These are phyloP conservation scores for Hydrozoanthus gracilis DNA, from an alignment of 92 coral and sea anemone genomes.

Conservation along the genomic window DNA sequence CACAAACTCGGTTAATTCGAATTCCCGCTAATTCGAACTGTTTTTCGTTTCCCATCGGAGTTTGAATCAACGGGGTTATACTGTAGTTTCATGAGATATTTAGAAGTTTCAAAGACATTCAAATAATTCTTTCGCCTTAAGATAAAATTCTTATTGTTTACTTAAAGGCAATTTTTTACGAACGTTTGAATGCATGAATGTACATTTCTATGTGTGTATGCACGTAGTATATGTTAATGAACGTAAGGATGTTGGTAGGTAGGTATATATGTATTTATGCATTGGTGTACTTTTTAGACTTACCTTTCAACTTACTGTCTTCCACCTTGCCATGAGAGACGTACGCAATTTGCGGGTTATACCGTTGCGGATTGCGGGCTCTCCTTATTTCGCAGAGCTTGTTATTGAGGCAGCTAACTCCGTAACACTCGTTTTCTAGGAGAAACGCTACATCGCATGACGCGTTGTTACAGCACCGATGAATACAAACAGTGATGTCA, in stretches of 20 bases:
- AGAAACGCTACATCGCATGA: slow-evolving; percentile 96
- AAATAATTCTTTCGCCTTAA: too few species aligned
- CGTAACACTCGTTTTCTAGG: slow-evolving; percentile 90
- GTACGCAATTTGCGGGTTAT: slow-evolving; percentile 89
- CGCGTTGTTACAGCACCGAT: slow-evolving; percentile 84
- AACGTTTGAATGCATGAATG: too few species aligned
- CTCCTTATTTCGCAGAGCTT: slow-evolving; percentile 80
- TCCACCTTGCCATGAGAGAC: slow-evolving; percentile 63
- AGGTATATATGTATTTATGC: background rate
- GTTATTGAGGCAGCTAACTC: slow-evolving; percentile 84
- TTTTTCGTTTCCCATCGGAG: too few species aligned
- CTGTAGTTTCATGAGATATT: too few species aligned
- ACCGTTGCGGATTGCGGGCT: slow-evolving; percentile 91
- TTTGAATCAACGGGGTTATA: too few species aligned
- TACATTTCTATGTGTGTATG: too few species aligned
- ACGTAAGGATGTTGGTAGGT: background rate
- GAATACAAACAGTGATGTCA: slow-evolving; percentile 77
- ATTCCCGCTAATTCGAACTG: too few species aligned
- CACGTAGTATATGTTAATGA: too few species aligned
- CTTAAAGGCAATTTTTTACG: too few species aligned
- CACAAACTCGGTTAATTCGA: too few species aligned
- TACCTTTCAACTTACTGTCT: slow-evolving; percentile 73
- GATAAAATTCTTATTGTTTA: too few species aligned
- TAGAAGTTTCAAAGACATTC: too few species aligned
- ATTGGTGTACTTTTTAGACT: background rate